Conservation (phyloP, 2,888 invertebrate species). For the Ochropleura plecta region DNA sequence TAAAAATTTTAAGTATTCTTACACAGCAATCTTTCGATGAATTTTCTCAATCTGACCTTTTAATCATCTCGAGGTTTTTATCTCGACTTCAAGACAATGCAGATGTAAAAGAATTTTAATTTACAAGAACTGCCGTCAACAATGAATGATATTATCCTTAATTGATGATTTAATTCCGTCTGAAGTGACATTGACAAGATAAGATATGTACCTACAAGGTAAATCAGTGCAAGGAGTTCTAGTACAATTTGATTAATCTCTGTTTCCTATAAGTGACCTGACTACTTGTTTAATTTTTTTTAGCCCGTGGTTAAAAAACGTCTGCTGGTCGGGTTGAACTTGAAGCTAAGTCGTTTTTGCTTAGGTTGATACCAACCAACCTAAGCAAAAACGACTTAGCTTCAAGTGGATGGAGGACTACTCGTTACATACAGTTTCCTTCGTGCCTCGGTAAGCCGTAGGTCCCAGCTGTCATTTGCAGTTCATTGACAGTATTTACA, state of each 20-base stretch:
- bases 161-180: conserved; percentile 41
- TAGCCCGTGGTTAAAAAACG: no score
- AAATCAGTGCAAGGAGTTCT: neutral
- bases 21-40: neutral
- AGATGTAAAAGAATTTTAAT: conserved; percentile 36
- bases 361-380: no score
- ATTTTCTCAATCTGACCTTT: conserved; percentile 15
- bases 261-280: neutral
- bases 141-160: conserved; percentile 54
- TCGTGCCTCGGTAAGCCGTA: no score
- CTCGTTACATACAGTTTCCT: no score
- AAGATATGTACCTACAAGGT: neutral
- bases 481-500: no score
- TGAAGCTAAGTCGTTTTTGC: no score
- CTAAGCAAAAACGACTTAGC: no score
- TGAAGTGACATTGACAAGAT: conserved; percentile 39
- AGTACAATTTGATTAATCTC: neutral
- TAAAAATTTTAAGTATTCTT: neutral
- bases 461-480: no score
- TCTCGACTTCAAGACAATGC: conserved; percentile 43
- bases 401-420: no score
- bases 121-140: conserved; percentile 39
- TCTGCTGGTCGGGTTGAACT: no score
- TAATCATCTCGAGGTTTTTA: conserved; percentile 27
- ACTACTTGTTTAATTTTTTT: no score